These are phyloP conservation scores for Eristalis intricaria DNA, from an alignment of 2,888 invertebrate species.

Conservation along the genomic window DNA sequence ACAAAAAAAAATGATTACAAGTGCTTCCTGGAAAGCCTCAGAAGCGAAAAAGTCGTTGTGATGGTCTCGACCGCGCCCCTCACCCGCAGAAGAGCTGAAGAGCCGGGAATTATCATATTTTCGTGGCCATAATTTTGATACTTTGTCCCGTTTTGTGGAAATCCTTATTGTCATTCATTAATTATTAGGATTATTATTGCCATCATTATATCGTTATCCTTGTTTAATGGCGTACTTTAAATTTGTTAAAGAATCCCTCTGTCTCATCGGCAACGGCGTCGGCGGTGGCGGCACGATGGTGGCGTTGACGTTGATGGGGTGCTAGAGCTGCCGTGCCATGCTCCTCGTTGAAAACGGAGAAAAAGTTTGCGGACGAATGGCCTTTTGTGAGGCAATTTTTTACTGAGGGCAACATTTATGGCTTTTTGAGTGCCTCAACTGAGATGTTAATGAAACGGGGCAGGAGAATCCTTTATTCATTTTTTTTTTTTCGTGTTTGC, in stretches of 20 bases:
- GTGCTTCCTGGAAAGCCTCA: slow-evolving; percentile 17
- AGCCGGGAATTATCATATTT: slow-evolving; percentile 65
- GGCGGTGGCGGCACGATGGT: background rate
- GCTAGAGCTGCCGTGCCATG: background rate
- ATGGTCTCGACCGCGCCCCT: background rate
- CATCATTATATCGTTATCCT: slow-evolving; percentile 70
- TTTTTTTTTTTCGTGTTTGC: background rate
- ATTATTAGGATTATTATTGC: slow-evolving; percentile 71
- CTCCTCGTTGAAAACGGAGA: background rate
- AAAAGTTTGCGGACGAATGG: background rate
- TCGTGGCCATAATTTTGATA: slow-evolving; percentile 68
- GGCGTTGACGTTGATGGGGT: background rate
- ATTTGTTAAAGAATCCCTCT: slow-evolving; percentile 61
- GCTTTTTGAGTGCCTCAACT: slow-evolving; percentile 15
- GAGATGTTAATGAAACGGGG: slow-evolving; percentile 27
- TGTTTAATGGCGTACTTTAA: slow-evolving; percentile 70
- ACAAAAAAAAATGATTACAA: slow-evolving; percentile 38
- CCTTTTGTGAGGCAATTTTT: slow-evolving; percentile 1
- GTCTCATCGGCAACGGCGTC: background rate
- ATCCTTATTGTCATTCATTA: slow-evolving; percentile 72
- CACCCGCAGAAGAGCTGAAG: background rate
- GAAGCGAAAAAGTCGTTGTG: slow-evolving; percentile 17
- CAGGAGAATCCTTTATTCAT: background rate
- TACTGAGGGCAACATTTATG: slow-evolving; percentile 20
- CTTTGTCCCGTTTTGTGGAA: slow-evolving; percentile 63